Percentiles rank a stretch among this genome's conserved stretches.
These are phyloP conservation scores for Motacilla alba DNA, from an alignment of 2,113 vertebrate species.

Conservation along the genomic window DNA sequence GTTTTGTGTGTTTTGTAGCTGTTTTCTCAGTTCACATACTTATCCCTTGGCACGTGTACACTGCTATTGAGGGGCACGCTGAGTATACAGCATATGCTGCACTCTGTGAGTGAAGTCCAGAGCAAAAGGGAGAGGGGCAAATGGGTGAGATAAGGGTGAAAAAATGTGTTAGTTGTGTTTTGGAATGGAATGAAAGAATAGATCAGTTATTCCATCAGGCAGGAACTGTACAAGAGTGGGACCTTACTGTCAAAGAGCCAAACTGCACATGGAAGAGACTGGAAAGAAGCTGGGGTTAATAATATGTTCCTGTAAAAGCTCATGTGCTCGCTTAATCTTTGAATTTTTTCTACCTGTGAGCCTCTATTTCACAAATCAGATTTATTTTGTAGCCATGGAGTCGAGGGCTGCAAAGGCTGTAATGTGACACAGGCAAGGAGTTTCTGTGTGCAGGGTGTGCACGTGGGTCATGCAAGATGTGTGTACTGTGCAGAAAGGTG, in stretches of 20 bases:
- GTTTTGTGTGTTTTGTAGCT: background rate
- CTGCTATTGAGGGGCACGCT: background rate
- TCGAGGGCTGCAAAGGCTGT: background rate
- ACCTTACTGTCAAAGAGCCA: background rate
- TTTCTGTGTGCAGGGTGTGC: background rate
- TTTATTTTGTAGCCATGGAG: background rate
- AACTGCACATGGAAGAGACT: background rate
- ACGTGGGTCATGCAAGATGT: background rate
- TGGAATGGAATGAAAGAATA: background rate
- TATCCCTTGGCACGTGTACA: background rate
- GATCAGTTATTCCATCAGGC: background rate
- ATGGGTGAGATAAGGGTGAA: background rate
- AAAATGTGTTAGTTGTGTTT: background rate
- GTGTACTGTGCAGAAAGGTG: background rate
- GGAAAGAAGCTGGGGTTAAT: background rate
- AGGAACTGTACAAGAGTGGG: background rate
- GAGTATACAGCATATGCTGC: rapidly evolving
- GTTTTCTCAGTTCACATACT: background rate
- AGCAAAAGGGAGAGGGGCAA: background rate
- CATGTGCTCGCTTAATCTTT: background rate
- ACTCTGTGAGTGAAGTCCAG: background rate
- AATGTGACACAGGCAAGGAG: background rate
- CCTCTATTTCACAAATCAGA: background rate
- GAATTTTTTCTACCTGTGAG: background rate
- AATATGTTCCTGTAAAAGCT: background rate